phyloP scores from a whole-genome alignment of 2,888 invertebrate genomes.

The Nemotelus pantherinus region DNA sequence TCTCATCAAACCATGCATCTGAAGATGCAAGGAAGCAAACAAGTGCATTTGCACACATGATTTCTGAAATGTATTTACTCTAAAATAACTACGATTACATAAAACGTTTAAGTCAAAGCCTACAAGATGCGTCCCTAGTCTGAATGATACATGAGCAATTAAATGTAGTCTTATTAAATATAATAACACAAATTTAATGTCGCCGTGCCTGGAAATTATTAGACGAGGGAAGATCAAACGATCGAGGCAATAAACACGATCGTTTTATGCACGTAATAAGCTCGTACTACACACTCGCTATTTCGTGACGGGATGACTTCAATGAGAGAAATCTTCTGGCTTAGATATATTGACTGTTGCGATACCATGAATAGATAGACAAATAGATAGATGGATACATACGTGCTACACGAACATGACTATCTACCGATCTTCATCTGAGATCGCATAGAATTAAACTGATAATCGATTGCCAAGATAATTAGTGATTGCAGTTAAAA shows the following conservation, averaged over 20 bases:
- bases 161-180: slow-evolving; percentile 41
- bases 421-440: slow-evolving; percentile 13
- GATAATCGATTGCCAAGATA: slow-evolving; percentile 31
- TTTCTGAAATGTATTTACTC: background rate
- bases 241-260: slow-evolving; percentile 30
- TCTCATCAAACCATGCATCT: too few relatives aligned
- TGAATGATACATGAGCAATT: slow-evolving; percentile 22
- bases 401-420: background rate
- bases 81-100: slow-evolving; percentile 14
- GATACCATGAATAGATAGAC: background rate
- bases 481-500: slow-evolving; percentile 26
- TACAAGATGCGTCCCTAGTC: background rate
- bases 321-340: slow-evolving; percentile 4
- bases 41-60: background rate
- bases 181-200: slow-evolving; percentile 41
- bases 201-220: background rate
- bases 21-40: background rate
- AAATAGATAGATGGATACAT: background rate
- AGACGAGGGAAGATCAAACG: background rate
- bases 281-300: background rate
- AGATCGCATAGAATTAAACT: slow-evolving; percentile 27
- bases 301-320: background rate
- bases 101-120: slow-evolving; percentile 17
- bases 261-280: slow-evolving; percentile 20
- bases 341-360: background rate